phyloP scores from a whole-genome alignment of 2,888 invertebrate genomes.

The Galerucella nymphaeae region DNA sequence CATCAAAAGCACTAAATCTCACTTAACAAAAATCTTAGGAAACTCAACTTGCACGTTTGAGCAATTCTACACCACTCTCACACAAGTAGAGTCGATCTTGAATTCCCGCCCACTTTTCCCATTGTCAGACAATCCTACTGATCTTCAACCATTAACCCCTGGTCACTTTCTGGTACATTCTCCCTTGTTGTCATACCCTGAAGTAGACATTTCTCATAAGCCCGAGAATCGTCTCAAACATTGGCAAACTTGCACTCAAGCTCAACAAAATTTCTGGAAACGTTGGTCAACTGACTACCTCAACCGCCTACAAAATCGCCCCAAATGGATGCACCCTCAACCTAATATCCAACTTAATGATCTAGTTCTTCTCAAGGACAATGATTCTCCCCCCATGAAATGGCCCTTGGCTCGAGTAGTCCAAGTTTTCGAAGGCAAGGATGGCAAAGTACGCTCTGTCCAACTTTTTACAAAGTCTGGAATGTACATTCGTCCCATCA shows the following conservation, averaged over 20 bases:
- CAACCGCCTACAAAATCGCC: too few relatives aligned
- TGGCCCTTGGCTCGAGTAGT: too few relatives aligned
- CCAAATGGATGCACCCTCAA: too few relatives aligned
- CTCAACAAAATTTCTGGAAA: constrained; percentile 21
- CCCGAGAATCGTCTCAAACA: constrained; percentile 15
- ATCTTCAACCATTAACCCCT: not conserved
- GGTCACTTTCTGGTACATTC: constrained; percentile 19
- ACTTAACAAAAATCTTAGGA: too few relatives aligned
- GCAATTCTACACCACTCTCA: constrained; percentile 4
- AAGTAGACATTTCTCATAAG: constrained; percentile 10
- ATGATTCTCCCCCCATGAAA: too few relatives aligned
- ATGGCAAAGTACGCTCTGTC: constrained; percentile 19
- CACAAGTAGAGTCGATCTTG: constrained; percentile 1
- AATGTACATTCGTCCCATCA: constrained; percentile 19
- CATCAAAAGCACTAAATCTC: too few relatives aligned
- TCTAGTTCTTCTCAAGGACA: too few relatives aligned
- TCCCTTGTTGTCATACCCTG: constrained; percentile 20
- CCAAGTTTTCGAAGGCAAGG: too few relatives aligned
- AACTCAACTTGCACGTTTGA: constrained; percentile 11
- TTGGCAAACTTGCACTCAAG: constrained; percentile 3
- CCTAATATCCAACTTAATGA: too few relatives aligned
- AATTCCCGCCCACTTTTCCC: too few relatives aligned
- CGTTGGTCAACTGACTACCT: constrained; percentile 25
- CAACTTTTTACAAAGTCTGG: constrained; percentile 12
- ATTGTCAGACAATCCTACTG: too few relatives aligned